Conservation (phyloP, 1,140 invertebrate species). For the Argopecten irradians region DNA sequence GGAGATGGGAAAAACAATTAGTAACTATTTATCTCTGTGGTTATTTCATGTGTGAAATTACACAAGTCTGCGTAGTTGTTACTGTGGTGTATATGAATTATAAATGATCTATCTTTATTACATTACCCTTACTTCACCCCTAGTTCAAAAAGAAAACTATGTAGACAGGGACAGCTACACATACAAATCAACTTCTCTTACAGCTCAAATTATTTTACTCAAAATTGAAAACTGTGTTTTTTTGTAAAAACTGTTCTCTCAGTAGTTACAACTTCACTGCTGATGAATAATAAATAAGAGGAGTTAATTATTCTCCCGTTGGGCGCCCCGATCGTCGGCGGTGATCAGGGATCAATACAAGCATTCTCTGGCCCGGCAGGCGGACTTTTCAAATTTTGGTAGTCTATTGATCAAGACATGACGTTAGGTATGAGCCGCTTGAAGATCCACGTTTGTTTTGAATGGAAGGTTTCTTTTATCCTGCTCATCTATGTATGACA, state of each 20-base stretch:
- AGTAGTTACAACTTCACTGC: neutral
- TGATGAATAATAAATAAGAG: neutral
- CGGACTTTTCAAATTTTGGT: constrained; percentile 21
- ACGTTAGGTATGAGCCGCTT: neutral
- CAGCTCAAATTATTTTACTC: neutral
- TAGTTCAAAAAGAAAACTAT: neutral
- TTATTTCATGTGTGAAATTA: neutral
- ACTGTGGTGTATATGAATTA: neutral
- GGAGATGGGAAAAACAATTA: neutral
- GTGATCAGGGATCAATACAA: constrained; percentile 5
- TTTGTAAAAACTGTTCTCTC: neutral
- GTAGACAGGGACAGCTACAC: neutral
- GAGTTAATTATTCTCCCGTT: constrained; percentile 1
- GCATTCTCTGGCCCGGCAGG: constrained; percentile 3
- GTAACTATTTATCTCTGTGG: neutral
- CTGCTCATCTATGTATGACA: neutral
- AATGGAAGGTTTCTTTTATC: neutral
- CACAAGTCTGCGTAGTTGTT: neutral
- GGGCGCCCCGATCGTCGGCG: neutral
- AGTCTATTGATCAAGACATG: constrained; percentile 5
- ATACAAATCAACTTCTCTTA: neutral
- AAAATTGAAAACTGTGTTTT: neutral
- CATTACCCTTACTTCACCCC: neutral
- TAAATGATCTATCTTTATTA: neutral
- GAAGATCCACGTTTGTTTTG: neutral